Percentiles rank a stretch among this genome's conserved stretches.
Evolutionary conservation across 2,888 invertebrate genomes (phyloP).

Genomic region (Stenurella melanura): DNA sequence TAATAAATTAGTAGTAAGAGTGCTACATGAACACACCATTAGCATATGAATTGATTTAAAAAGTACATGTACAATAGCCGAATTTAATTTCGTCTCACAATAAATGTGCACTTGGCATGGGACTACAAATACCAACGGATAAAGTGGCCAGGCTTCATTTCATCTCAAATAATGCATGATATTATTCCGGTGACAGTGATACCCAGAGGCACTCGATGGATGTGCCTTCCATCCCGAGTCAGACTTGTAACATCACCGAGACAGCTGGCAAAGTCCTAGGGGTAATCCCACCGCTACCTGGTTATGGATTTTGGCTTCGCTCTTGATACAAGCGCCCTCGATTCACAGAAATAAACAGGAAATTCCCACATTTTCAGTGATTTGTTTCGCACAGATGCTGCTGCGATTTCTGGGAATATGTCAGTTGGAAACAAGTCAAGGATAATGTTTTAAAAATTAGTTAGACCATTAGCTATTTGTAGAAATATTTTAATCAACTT

Average conservation of each 20-base stretch:
- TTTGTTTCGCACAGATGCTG: slow-evolving; percentile 1
- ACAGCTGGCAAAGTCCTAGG: slow-evolving; percentile 20
- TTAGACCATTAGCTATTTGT: not conserved
- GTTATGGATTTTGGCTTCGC: slow-evolving; percentile 14
- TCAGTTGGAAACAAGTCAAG: slow-evolving; percentile 10
- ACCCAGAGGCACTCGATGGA: not conserved
- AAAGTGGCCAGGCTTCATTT: not conserved
- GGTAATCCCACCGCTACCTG: slow-evolving; percentile 29
- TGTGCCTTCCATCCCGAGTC: slow-evolving; percentile 21
- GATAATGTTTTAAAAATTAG: not conserved
- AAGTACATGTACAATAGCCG: not conserved
- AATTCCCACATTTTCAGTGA: slow-evolving; percentile 23
- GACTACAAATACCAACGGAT: not conserved
- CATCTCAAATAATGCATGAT: not conserved
- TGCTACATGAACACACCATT: no score
- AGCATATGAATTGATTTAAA: no score
- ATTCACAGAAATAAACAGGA: slow-evolving; percentile 28
- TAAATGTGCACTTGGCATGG: not conserved
- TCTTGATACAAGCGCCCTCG: not conserved
- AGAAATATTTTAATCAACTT: no score
- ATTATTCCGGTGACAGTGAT: slow-evolving; percentile 12
- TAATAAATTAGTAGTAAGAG: no score
- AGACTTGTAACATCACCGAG: slow-evolving; percentile 19
- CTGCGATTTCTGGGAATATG: not conserved
- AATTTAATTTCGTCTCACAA: not conserved